Evolutionary conservation across 2,888 invertebrate genomes (phyloP), one percentile per base, ranked within the genome.

Genomic region (Iselma pallidipennis): DNA sequence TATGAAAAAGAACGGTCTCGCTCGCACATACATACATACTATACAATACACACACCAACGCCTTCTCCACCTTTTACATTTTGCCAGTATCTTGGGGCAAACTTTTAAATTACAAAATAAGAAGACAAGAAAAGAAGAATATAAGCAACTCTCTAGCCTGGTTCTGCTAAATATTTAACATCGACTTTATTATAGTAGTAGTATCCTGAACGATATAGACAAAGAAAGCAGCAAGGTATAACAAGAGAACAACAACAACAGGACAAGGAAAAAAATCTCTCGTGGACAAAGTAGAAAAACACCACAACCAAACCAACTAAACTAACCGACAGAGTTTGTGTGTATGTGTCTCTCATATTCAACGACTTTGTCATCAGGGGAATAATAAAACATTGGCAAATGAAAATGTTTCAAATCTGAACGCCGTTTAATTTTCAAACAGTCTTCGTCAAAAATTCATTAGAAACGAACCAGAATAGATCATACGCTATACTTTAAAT

Each of bases 81-180:
- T 61, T 59, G 69, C 65, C 67, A 45, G 68, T 73, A 66, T 74
- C 74, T 72, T 67, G 72, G 68, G 74, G 76, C 74, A 67, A 78
- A 78, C 75, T 78, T 78, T 78, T 76, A 76, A 78, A 78, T 77
- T 76, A 76, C 75, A 72, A 76, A 76, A 76, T 75, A 77, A 76
- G 74, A 76, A 69, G 72, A 73, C 57, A 54, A 59, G 61, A 66
- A 68, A 68, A 73, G 61, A 61, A 67, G 61, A 70, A 66, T 72
- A 74, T 73, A 76, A 75, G 73, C 71, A 69, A 70, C 71, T 69
- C 29, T 61, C 70, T 67, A 71, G 70, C 71, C 74, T 69, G 57
- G 71, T 70, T 21, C 74, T 71, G 74, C 71, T 77, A 76, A 77
- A 76, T 76, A 76, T 76, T 76, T 76, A 76, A 76, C 75, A 71